These are phyloP conservation scores for Gallinago media DNA, from an alignment of 2,113 vertebrate species.

Conservation along the genomic window DNA sequence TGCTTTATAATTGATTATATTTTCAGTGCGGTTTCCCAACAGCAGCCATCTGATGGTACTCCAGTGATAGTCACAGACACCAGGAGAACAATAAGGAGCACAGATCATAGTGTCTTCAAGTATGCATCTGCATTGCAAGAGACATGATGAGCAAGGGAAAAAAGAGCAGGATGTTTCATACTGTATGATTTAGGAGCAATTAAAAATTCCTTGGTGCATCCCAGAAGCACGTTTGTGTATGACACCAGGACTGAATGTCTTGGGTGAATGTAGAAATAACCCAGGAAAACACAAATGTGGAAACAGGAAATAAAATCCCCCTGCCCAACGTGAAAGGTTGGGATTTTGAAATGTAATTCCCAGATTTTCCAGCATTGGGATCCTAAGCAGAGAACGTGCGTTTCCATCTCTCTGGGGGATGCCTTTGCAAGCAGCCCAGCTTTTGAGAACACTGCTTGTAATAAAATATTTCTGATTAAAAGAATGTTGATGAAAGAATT, in stretches of 20 bases:
- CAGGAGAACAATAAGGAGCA: background rate
- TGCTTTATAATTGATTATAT: background rate
- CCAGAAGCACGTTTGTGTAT: background rate
- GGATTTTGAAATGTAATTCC: constrained; percentile 13
- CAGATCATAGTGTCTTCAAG: background rate
- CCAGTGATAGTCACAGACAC: background rate
- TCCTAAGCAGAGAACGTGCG: background rate
- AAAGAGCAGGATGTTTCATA: background rate
- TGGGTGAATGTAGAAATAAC: background rate
- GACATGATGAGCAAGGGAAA: background rate
- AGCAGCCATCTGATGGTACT: background rate
- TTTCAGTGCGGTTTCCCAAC: background rate
- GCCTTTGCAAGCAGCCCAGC: background rate
- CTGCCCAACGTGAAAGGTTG: background rate
- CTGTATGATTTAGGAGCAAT: background rate
- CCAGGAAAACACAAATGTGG: background rate
- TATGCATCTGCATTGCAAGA: background rate
- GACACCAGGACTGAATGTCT: background rate
- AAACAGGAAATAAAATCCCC: background rate
- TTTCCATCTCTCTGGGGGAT: background rate
- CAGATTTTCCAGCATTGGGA: background rate
- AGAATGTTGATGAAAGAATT: constrained; percentile 1
- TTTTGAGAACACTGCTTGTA: background rate
- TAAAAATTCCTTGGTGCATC: background rate
- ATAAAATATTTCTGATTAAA: constrained; percentile 16